phyloP scores from a whole-genome alignment of 2,113 vertebrate genomes.

The Mixornis gularis region DNA sequence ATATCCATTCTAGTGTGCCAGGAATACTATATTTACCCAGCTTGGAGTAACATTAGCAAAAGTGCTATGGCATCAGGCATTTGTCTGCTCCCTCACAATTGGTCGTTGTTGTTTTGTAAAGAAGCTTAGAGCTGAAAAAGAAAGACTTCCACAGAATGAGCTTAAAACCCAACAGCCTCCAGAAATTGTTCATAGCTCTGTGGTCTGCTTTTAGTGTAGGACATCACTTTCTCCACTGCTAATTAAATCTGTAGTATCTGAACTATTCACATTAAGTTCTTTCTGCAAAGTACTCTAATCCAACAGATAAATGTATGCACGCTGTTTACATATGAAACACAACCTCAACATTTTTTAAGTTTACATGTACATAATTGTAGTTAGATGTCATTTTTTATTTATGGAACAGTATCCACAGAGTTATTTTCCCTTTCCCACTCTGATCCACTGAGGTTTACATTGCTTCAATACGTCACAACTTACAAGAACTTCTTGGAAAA shows the following conservation, averaged over 20 bases:
- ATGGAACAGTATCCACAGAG: neutral
- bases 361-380: fast-evolving
- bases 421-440: neutral
- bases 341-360: neutral
- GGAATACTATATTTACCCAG: neutral
- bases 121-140: neutral
- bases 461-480: neutral
- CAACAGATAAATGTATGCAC: neutral
- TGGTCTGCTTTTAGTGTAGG: neutral
- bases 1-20: neutral
- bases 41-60: neutral
- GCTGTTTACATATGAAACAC: fast-evolving
- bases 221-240: neutral
- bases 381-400: neutral
- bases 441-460: neutral
- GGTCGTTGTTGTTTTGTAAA: neutral
- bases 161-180: neutral
- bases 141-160: neutral
- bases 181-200: neutral
- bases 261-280: neutral
- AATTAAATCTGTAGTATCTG: neutral
- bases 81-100: neutral
- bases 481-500: neutral
- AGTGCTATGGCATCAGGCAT: neutral
- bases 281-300: neutral